phyloP scores from a whole-genome alignment of 2,113 vertebrate genomes.

The Emydocephalus ijimae region DNA sequence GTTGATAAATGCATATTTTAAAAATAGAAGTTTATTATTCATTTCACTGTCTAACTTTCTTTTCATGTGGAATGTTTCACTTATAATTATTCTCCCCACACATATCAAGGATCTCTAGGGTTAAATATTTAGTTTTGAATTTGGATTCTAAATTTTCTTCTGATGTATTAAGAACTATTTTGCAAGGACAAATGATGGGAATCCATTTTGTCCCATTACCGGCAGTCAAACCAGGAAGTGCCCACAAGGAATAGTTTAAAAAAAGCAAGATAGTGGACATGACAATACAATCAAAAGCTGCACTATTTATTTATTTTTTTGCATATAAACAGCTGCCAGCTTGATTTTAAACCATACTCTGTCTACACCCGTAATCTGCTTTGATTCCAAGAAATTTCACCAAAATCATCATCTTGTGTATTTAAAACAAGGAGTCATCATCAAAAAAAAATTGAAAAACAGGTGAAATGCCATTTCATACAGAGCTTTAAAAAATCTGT shows the following conservation, averaged over 20 bases:
- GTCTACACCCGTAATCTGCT: too few relatives aligned
- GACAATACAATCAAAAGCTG: not conserved
- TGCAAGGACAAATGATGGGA: not conserved
- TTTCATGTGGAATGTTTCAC: not conserved
- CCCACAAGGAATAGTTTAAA: not conserved
- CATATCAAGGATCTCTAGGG: not conserved
- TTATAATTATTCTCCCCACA: not conserved
- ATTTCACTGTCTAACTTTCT: not conserved
- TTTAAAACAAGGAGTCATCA: not conserved
- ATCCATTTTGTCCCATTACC: not conserved
- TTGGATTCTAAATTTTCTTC: not conserved
- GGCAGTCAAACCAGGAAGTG: not conserved
- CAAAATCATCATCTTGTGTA: not conserved
- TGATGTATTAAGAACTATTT: not conserved
- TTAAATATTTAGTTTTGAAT: not conserved
- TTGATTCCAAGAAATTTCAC: not conserved
- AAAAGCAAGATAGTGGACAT: not conserved
- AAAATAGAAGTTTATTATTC: slow-evolving; percentile 32
- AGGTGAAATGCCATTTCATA: not conserved
- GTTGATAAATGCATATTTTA: slow-evolving; percentile 15
- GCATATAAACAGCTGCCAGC: not conserved
- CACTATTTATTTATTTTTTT: not conserved
- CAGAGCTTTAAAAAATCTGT: not conserved
- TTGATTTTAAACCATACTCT: not conserved
- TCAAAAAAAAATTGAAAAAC: not conserved